phyloP scores from a whole-genome alignment of 1,140 invertebrate species.

The Ephestia elutella region DNA sequence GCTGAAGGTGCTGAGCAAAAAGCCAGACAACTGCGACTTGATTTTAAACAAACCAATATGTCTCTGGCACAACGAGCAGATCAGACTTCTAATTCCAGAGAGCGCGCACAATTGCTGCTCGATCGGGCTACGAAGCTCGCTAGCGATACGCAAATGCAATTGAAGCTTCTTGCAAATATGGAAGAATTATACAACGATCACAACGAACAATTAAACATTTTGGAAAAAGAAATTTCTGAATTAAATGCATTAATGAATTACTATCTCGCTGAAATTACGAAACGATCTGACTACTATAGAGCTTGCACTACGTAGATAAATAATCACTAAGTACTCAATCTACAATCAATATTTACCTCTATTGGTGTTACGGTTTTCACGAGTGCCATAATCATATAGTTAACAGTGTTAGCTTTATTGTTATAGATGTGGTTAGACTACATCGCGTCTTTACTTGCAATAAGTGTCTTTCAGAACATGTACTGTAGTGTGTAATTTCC shows the following conservation, averaged over 20 bases:
- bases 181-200: slow-evolving; percentile 73
- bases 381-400: slow-evolving; percentile 34
- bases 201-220: slow-evolving; percentile 57
- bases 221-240: slow-evolving; percentile 70
- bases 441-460: slow-evolving; percentile 27
- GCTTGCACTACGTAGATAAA: slow-evolving; percentile 61
- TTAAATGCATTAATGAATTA: slow-evolving; percentile 71
- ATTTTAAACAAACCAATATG: slow-evolving; percentile 64
- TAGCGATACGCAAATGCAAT: slow-evolving; percentile 82
- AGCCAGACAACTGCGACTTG: slow-evolving; percentile 58
- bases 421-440: slow-evolving; percentile 38
- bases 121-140: slow-evolving; percentile 84
- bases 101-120: slow-evolving; percentile 82
- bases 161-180: slow-evolving; percentile 80
- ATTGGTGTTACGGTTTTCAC: slow-evolving; percentile 16
- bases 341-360: background rate
- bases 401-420: slow-evolving; percentile 24
- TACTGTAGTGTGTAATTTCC: background rate
- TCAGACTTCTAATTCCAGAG: slow-evolving; percentile 76
- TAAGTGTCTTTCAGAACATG: slow-evolving; percentile 1
- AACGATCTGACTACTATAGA: slow-evolving; percentile 71
- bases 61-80: slow-evolving; percentile 66
- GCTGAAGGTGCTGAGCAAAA: slow-evolving; percentile 67
- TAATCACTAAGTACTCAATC: background rate
- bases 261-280: slow-evolving; percentile 74